Base-by-base conservation (phyloP, 2,888 invertebrate species). In the Catocala sponsa region DNA sequence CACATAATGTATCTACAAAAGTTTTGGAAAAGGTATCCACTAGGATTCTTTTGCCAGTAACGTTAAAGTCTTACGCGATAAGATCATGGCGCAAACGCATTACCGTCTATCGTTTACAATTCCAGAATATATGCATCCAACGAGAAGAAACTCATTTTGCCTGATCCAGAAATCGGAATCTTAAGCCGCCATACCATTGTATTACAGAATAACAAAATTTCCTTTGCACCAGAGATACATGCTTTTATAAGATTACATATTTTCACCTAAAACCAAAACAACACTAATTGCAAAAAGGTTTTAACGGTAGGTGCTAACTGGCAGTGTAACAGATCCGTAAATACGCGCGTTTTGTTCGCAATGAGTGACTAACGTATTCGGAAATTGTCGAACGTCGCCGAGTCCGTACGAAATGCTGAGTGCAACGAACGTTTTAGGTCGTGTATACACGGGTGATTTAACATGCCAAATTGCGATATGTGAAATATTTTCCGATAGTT, bases 391-490 rank as follows among this genome's bases (percentile, higher is more conserved):
- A 78, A 76, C 72, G 71, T 82, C 72, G 66, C 59, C 70, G 70
- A 69, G 61, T 63, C 56, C 70, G 68, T 55, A 65, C 59, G 69
- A 72, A 69, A 63, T 50, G 55, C 60, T 70, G 82, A 79, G 86
- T 81, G 85, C 86, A 85, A 82, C 75, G 85, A 78, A 85, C 86
- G 83, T 57, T 71, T 77, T 75, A 78, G 72, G 59, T 70, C 66
- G 69, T 73, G 53, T 75, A 72, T 73, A 74, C 70, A 73, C 73
- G 65, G 69, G 74, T 78, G 74, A 80, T 84, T 84, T 76, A 77
- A 74, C 76, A 49, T 59, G 51, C 64, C 60, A 70, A 78, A 76
- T 68, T 67, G 76, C 68, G 55, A 65, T 55, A 64, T 61, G 77
- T 71, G 59, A 71, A 55, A 65, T 68, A 70, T 70, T 66, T 65